A percentile compares a stretch with the other conserved stretches of the same genome.
phyloP scores from a whole-genome alignment of 2,888 invertebrate genomes.

The Brachypterus glaber region DNA sequence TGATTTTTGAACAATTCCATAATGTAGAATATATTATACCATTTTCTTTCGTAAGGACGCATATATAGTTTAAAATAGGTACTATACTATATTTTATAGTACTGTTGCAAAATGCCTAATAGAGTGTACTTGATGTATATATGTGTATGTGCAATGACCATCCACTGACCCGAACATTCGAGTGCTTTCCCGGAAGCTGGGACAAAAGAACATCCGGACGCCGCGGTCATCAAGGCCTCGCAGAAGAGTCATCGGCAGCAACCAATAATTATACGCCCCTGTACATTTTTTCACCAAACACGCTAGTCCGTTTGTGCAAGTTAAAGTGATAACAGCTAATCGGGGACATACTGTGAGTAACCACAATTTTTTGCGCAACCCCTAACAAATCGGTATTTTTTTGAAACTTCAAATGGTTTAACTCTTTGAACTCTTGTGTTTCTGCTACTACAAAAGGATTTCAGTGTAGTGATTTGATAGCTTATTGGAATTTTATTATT shows the following conservation, averaged over 20 bases:
- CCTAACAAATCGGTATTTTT: no score
- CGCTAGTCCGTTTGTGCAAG: constrained; percentile 34
- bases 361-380: no score
- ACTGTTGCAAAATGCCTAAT: constrained; percentile 26
- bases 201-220: constrained; percentile 41
- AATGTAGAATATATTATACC: no score
- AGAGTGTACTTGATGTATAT: no score
- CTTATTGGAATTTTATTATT: no score
- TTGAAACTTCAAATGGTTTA: neutral
- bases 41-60: constrained; percentile 9
- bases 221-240: constrained; percentile 32
- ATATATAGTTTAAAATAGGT: constrained; percentile 16
- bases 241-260: constrained; percentile 16
- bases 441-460: no score
- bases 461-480: no score
- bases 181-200: constrained; percentile 42
- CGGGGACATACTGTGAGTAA: constrained; percentile 30
- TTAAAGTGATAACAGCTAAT: constrained; percentile 32
- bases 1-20: no score
- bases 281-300: constrained; percentile 18
- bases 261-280: constrained; percentile 16
- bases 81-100: no score
- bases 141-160: constrained; percentile 38
- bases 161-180: constrained; percentile 41
- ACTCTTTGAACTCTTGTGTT: neutral